Conservation (phyloP, 2,113 vertebrate genomes). For the Eptesicus fuscus region DNA sequence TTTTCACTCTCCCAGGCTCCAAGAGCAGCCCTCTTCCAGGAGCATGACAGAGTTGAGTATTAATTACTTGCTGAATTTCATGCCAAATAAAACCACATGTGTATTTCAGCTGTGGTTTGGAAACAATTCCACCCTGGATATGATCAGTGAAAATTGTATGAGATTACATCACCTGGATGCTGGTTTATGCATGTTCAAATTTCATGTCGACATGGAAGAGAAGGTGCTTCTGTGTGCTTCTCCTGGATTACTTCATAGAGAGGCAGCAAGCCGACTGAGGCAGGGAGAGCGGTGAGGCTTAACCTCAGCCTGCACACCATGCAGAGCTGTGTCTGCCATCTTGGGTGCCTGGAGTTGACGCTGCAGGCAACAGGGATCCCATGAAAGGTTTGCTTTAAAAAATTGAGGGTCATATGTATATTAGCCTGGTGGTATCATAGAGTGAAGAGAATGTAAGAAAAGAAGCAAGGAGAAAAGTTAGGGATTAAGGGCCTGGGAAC, state of each 20-base stretch:
- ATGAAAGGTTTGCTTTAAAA: background rate
- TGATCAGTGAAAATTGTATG: constrained; percentile 71
- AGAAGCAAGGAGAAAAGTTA: background rate
- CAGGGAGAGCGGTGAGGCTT: background rate
- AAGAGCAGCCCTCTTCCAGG: constrained; percentile 38
- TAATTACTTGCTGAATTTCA: constrained; percentile 73
- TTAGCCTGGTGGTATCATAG: background rate
- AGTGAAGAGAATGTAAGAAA: background rate
- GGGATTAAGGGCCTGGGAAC: background rate
- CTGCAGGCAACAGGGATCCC: background rate
- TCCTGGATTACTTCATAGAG: background rate
- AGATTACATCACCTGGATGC: constrained; percentile 65
- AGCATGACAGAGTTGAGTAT: constrained; percentile 62
- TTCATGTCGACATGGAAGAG: constrained; percentile 49
- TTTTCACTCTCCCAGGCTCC: background rate
- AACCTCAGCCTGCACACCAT: background rate
- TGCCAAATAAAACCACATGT: constrained; percentile 72
- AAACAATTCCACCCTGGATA: constrained; percentile 67
- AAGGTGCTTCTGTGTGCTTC: constrained; percentile 15
- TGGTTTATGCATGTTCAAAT: constrained; percentile 49
- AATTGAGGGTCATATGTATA: background rate
- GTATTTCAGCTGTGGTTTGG: constrained; percentile 73
- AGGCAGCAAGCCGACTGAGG: background rate
- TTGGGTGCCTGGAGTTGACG: background rate
- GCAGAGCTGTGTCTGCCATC: background rate